A percentile compares a stretch with the other conserved stretches of the same genome.
phyloP scores from a whole-genome alignment of 2,113 vertebrate species.

The Xiphorhynchus elegans region DNA sequence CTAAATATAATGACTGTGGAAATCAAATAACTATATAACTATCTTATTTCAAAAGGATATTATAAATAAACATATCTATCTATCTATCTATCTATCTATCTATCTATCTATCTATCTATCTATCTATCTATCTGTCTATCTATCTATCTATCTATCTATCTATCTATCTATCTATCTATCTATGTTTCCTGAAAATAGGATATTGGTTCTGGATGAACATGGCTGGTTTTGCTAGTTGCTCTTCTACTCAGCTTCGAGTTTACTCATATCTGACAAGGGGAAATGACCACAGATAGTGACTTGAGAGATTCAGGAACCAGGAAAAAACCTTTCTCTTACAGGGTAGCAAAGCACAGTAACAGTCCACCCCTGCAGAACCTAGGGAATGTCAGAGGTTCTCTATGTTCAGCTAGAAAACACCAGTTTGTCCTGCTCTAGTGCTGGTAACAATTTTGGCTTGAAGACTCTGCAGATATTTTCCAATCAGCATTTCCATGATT shows the following conservation, averaged over 20 bases:
- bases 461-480: background rate
- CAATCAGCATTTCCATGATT: background rate
- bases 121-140: background rate
- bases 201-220: background rate
- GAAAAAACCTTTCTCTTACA: background rate
- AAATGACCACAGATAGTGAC: background rate
- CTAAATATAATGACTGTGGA: background rate
- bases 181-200: background rate
- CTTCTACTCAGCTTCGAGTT: background rate
- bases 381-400: background rate
- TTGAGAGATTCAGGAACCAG: background rate
- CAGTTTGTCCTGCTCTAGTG: background rate
- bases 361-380: background rate
- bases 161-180: no score
- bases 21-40: background rate
- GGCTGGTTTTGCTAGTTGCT: background rate
- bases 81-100: no score
- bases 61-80: background rate
- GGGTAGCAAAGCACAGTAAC: background rate
- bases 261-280: background rate
- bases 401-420: background rate
- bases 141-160: no score
- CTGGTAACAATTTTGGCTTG: background rate
- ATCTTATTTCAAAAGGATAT: background rate
- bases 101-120: no score